Evolutionary conservation across 2,888 invertebrate species (phyloP).

Genomic region (Barypeithes pellucidus): DNA sequence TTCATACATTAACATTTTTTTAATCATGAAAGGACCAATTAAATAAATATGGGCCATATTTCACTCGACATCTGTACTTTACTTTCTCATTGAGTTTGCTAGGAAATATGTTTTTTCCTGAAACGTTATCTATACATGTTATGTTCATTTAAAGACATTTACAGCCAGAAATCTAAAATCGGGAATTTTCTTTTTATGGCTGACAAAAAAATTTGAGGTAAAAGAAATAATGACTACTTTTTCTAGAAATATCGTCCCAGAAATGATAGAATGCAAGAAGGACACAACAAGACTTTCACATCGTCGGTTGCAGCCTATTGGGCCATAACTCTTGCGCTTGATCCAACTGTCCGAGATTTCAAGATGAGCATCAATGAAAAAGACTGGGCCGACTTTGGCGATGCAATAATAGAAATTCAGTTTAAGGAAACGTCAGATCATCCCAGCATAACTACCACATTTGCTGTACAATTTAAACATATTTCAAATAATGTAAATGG

Average conservation of each 20-base stretch:
- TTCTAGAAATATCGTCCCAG: slow-evolving; percentile 58
- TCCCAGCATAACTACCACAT: slow-evolving; percentile 24
- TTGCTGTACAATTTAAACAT: slow-evolving; percentile 50
- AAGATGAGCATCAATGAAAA: slow-evolving; percentile 54
- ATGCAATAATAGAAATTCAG: slow-evolving; percentile 54
- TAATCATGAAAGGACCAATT: too few relatives aligned
- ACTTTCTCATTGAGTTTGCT: too few relatives aligned
- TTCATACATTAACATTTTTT: too few relatives aligned
- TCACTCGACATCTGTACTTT: too few relatives aligned
- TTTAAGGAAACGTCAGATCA: slow-evolving; percentile 34
- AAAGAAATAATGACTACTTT: too few relatives aligned
- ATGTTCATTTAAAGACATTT: too few relatives aligned
- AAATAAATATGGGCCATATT: too few relatives aligned
- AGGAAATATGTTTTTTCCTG: too few relatives aligned
- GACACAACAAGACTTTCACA: slow-evolving; percentile 53
- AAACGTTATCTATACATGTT: too few relatives aligned
- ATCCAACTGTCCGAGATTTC: slow-evolving; percentile 41
- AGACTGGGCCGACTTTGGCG: slow-evolving; percentile 57
- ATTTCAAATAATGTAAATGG: slow-evolving; percentile 41
- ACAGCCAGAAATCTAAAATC: too few relatives aligned
- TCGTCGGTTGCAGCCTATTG: slow-evolving; percentile 53
- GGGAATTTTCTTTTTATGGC: too few relatives aligned
- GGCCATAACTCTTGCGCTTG: slow-evolving; percentile 55
- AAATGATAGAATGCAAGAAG: slow-evolving; percentile 48
- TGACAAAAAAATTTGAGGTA: too few relatives aligned